These are phyloP conservation scores for Brachypteracias leptosomus DNA, from an alignment of 2,113 vertebrate species.

Conservation along the genomic window DNA sequence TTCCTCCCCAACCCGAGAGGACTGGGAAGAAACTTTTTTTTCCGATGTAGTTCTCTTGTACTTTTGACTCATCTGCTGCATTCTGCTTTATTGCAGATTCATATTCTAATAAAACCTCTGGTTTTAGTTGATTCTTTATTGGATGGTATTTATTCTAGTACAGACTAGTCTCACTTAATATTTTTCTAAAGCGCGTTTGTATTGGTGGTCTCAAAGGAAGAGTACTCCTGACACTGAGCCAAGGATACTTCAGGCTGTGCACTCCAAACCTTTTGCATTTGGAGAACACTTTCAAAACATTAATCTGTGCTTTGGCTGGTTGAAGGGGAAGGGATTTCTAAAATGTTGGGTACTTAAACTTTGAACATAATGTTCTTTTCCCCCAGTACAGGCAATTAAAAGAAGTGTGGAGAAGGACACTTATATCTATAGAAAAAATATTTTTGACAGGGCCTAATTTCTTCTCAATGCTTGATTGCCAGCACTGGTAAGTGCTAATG, in stretches of 20 bases:
- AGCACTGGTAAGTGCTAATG: neutral
- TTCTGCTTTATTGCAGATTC: neutral
- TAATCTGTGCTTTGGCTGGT: neutral
- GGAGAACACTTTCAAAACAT: neutral
- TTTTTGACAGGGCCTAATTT: neutral
- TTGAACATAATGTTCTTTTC: neutral
- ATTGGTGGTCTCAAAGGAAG: neutral
- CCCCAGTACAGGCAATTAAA: neutral
- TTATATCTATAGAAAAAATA: slow-evolving; percentile 12
- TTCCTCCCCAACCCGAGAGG: neutral
- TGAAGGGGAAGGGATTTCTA: neutral
- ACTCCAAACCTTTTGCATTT: neutral
- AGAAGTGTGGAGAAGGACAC: neutral
- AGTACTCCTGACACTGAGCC: neutral
- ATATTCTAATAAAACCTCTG: neutral
- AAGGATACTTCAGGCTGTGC: neutral
- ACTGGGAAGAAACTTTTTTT: neutral
- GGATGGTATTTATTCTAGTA: neutral
- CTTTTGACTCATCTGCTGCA: neutral
- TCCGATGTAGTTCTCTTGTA: neutral
- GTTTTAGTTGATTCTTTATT: neutral
- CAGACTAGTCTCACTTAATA: neutral
- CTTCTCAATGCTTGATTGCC: neutral
- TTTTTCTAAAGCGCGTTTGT: neutral
- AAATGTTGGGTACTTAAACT: neutral